Percentiles rank a stretch among this genome's conserved stretches.
Conservation (phyloP, 2,113 vertebrate genomes). For the Lagenorhynchus albirostris region DNA sequence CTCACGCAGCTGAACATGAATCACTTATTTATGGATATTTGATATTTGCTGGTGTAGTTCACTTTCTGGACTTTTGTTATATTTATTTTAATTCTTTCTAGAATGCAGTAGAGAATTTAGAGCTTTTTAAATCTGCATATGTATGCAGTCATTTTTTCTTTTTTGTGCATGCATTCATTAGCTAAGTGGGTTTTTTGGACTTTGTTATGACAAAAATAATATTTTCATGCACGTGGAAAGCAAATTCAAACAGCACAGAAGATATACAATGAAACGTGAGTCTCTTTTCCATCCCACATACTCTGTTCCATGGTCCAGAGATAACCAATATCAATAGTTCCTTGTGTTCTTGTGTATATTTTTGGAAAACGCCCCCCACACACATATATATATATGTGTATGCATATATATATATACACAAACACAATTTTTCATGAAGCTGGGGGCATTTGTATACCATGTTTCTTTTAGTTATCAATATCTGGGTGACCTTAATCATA, state of each 20-base stretch:
- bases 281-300: background rate
- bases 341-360: background rate
- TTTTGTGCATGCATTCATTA: background rate
- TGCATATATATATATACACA: background rate
- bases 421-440: background rate
- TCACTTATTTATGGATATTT: slow-evolving; percentile 55
- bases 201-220: background rate
- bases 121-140: background rate
- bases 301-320: background rate
- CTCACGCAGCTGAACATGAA: slow-evolving; percentile 16
- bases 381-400: too few species aligned
- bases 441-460: background rate
- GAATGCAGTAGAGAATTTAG: background rate
- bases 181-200: background rate
- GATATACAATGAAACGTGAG: too few species aligned
- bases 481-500: background rate
- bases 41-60: slow-evolving; percentile 48
- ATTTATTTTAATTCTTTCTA: slow-evolving; percentile 52
- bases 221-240: background rate
- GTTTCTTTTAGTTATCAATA: background rate
- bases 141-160: background rate
- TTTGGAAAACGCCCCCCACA: background rate
- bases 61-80: background rate
- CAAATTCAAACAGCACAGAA: background rate
- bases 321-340: background rate